Conservation (phyloP, 30 jellyfish, hydroid and myxozoan species). For the Hydractinia echinata region DNA sequence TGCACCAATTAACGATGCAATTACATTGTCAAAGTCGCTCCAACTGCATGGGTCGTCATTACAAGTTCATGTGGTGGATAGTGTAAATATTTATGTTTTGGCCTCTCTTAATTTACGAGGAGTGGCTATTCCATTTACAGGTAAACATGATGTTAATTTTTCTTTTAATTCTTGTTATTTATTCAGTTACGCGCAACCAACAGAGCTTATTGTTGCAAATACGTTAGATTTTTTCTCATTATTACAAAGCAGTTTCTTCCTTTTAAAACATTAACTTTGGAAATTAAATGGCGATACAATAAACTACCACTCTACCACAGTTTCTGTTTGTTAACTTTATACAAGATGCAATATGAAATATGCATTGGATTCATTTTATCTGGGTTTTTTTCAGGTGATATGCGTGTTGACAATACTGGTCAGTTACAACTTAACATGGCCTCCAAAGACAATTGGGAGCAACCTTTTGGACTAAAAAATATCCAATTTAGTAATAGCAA, state of each 20-base stretch:
- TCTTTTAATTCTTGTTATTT: neutral
- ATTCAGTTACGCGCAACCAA: neutral
- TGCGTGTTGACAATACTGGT: constrained; percentile 40
- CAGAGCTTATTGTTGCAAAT: no score
- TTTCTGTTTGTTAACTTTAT: no score
- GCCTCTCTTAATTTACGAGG: constrained; percentile 24
- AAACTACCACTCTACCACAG: no score
- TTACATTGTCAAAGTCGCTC: constrained; percentile 26
- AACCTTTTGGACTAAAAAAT: constrained; percentile 34
- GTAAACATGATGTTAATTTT: neutral
- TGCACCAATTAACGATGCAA: constrained; percentile 26
- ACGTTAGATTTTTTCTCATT: neutral
- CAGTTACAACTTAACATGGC: constrained; percentile 29
- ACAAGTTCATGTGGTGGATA: constrained; percentile 33
- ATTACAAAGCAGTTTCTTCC: neutral
- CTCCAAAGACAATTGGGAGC: constrained; percentile 24
- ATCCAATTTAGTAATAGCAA: constrained; percentile 9
- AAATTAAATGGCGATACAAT: neutral
- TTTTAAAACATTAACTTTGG: neutral
- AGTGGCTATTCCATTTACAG: constrained; percentile 29
- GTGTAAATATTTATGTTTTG: constrained; percentile 27
- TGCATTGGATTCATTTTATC: no score
- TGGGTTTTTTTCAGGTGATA: constrained; percentile 18
- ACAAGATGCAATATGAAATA: no score
- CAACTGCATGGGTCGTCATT: constrained; percentile 22